Conservation (phyloP, 2,888 invertebrate species). For the Pristionchus mayeri region DNA sequence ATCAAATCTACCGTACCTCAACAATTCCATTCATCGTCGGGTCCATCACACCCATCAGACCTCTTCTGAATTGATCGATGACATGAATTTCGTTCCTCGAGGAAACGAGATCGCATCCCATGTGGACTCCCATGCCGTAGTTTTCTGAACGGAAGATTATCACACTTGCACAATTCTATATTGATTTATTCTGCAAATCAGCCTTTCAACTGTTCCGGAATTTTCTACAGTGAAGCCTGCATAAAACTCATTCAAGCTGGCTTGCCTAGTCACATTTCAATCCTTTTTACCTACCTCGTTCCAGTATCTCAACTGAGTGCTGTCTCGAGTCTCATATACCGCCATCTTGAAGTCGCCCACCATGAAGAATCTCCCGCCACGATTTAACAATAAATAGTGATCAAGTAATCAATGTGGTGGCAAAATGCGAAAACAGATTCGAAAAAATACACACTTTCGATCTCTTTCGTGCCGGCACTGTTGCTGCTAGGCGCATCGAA, state of each 20-base stretch:
- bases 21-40: background rate
- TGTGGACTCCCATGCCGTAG: no score
- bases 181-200: no score
- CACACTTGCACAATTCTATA: background rate
- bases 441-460: background rate
- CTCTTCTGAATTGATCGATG: background rate
- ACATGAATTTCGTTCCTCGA: background rate
- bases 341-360: constrained; percentile 10
- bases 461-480: background rate
- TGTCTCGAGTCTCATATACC: background rate
- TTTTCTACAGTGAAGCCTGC: no score
- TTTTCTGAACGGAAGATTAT: background rate
- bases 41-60: background rate
- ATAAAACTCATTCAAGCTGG: no score
- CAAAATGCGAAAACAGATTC: no score
- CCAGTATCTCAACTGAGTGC: background rate
- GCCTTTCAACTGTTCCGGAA: no score
- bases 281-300: constrained; percentile 33
- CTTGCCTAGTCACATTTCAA: no score
- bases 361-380: constrained; percentile 42
- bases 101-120: background rate
- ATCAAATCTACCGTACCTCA: background rate
- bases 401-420: no score
- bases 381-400: no score
- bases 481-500: constrained; percentile 12